Conservation (phyloP, 1,140 invertebrate species). For the Euglossa dilemma region DNA sequence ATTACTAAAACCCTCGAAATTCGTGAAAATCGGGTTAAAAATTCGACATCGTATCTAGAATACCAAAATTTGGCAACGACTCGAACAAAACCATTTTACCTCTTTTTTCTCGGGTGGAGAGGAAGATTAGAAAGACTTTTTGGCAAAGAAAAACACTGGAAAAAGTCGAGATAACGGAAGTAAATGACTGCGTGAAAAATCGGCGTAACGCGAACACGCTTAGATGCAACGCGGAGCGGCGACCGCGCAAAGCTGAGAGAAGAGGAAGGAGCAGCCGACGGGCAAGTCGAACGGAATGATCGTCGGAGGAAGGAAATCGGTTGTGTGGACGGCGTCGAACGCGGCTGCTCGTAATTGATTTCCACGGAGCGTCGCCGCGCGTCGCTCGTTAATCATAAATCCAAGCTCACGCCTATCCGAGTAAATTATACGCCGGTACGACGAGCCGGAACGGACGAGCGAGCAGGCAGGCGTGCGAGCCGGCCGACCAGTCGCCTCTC, state of each 20-base stretch:
- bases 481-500: background rate
- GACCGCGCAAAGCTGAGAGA: background rate
- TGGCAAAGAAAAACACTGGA: no score
- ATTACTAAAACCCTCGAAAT: no score
- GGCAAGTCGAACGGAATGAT: constrained; percentile 3
- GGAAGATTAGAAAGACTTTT: no score
- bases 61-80: no score
- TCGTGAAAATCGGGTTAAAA: no score
- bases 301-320: constrained; percentile 13
- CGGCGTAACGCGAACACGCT: no score
- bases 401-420: constrained; percentile 49
- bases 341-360: constrained; percentile 48
- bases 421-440: constrained; percentile 51
- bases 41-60: no score
- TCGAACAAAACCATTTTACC: no score
- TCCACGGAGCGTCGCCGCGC: constrained; percentile 45
- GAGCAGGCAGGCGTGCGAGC: background rate
- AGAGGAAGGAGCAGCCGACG: background rate
- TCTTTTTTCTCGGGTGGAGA: no score
- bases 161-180: no score
- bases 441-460: constrained; percentile 41
- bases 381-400: constrained; percentile 57
- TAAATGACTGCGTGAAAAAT: no score
- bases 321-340: constrained; percentile 6
- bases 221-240: no score